Evolutionary conservation across 30 jellyfish, hydroid and myxozoan species (phyloP).

Genomic region (Catostylus mosaicus): DNA sequence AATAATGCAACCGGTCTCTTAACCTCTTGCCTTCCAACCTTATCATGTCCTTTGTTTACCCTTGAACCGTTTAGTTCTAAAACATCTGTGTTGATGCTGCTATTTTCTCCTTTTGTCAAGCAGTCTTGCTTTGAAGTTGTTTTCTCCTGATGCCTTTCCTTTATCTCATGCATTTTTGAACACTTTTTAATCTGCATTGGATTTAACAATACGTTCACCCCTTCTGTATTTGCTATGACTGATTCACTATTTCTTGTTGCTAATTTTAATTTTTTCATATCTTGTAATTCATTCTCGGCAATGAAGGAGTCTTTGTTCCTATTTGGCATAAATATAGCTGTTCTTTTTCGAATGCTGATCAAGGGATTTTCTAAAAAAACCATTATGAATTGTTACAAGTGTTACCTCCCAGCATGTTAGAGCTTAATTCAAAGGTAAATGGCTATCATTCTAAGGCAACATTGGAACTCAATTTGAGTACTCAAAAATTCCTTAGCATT

Average conservation of each 20-base stretch:
- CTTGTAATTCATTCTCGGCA: neutral
- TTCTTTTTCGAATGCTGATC: slow-evolving; percentile 8
- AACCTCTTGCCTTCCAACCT: neutral
- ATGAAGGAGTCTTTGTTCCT: neutral
- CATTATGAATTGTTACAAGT: too few relatives aligned
- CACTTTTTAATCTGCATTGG: neutral
- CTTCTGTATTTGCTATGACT: neutral
- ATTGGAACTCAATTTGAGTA: too few relatives aligned
- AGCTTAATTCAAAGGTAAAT: too few relatives aligned
- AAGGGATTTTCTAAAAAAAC: neutral
- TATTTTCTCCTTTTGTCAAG: neutral
- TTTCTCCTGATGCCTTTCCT: neutral
- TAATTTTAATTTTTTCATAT: too few relatives aligned
- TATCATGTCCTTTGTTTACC: neutral
- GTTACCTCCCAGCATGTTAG: too few relatives aligned
- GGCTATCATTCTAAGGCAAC: too few relatives aligned
- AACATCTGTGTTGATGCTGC: neutral
- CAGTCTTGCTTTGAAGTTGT: too few relatives aligned
- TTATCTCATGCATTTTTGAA: neutral
- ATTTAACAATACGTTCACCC: too few relatives aligned
- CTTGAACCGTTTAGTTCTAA: neutral
- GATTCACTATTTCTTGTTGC: too few relatives aligned
- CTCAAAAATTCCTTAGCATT: too few relatives aligned
- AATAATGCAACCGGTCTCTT: slow-evolving; percentile 42
- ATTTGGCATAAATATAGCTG: slow-evolving; percentile 48